Evolutionary conservation across 2,797 vertebrate species (phyloP).

Genomic region (Buphagus erythrorhynchus): DNA sequence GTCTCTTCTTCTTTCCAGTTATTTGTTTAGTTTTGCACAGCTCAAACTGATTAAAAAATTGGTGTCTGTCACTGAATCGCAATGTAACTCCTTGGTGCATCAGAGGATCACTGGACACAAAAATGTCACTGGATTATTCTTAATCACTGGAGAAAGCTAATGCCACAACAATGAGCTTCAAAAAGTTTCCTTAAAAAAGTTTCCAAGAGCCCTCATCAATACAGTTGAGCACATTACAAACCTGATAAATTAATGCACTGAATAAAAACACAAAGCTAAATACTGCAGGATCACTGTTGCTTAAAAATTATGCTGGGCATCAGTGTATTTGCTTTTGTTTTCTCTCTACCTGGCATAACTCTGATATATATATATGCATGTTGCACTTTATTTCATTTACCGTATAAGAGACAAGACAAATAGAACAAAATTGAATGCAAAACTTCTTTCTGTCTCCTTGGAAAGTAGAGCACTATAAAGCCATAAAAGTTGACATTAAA

Average conservation of each 20-base stretch:
- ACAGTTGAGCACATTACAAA: neutral
- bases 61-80: neutral
- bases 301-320: neutral
- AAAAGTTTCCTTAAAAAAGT: neutral
- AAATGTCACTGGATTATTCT: neutral
- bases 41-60: neutral
- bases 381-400: neutral
- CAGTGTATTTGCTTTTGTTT: neutral
- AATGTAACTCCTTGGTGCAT: neutral
- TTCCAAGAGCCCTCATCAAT: rapidly evolving
- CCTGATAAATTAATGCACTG: neutral
- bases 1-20: neutral
- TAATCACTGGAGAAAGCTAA: neutral
- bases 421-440: neutral
- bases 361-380: neutral
- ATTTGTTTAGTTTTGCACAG: rapidly evolving
- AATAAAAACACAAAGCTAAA: neutral
- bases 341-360: neutral
- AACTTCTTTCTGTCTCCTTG: neutral
- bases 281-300: neutral
- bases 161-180: neutral
- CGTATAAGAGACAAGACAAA: neutral
- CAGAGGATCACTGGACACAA: neutral
- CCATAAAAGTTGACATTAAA: neutral
- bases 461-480: neutral